Percentiles rank a stretch among this genome's conserved stretches.
Conservation (phyloP, 2,797 vertebrate species). For the Hypotaenidia okinawae region DNA sequence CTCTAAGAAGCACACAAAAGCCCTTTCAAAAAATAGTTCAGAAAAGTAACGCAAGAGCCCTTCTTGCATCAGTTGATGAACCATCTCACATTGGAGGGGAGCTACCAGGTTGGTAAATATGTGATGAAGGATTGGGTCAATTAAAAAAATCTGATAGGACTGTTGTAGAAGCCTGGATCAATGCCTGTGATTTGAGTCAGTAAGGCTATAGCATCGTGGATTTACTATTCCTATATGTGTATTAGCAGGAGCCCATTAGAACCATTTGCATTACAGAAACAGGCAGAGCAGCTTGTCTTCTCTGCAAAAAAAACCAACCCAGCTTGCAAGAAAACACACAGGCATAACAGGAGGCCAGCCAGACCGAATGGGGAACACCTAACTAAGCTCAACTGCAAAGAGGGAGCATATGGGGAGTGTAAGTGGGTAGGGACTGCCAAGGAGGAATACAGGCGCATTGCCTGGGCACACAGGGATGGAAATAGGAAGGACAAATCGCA, state of each 20-base stretch:
- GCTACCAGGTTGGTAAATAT: background rate
- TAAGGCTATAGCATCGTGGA: background rate
- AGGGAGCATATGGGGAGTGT: background rate
- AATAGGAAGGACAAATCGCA: background rate
- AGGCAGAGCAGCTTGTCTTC: background rate
- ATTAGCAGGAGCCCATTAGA: background rate
- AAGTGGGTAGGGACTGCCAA: background rate
- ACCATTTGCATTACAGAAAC: background rate
- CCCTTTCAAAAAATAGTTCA: background rate
- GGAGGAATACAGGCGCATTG: background rate
- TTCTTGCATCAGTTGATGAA: background rate
- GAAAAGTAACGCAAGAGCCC: background rate
- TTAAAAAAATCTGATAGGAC: background rate
- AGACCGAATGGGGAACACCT: background rate
- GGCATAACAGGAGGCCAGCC: background rate
- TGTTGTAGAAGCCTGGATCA: background rate
- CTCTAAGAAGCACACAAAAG: background rate
- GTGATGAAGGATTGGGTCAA: background rate
- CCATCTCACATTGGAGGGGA: background rate
- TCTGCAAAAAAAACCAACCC: background rate
- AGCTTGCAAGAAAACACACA: background rate
- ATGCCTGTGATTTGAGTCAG: background rate
- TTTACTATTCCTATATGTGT: background rate
- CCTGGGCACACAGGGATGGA: background rate
- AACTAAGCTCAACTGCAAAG: background rate